Conservation (phyloP, 2,113 vertebrate species). For the Blennius ocellaris region DNA sequence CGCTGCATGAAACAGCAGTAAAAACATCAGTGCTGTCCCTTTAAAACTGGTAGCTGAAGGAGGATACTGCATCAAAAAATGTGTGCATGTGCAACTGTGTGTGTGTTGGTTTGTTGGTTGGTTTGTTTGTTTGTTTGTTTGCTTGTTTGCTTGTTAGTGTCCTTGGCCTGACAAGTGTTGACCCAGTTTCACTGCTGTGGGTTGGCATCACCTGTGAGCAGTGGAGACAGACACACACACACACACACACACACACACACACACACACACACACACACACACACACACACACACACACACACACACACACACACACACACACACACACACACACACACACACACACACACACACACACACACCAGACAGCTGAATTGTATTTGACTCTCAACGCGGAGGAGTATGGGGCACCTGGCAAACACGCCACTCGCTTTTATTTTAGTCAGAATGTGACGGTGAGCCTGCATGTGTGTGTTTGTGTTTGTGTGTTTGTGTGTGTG, state of each 20-base stretch:
- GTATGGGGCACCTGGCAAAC: slow-evolving; percentile 2
- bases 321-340: slow-evolving; percentile 28
- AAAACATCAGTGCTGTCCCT: no score
- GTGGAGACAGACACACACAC: slow-evolving; percentile 33
- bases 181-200: slow-evolving; percentile 38
- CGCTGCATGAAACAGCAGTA: no score
- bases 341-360: neutral
- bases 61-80: neutral
- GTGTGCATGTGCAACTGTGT: slow-evolving; percentile 5
- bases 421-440: slow-evolving; percentile 1
- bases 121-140: neutral
- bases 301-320: neutral
- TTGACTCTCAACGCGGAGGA: slow-evolving; percentile 8
- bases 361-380: slow-evolving; percentile 1
- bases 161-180: slow-evolving; percentile 20
- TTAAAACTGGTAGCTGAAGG: neutral
- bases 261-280: slow-evolving; percentile 28
- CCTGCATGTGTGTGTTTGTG: slow-evolving; percentile 4
- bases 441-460: neutral
- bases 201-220: slow-evolving; percentile 49
- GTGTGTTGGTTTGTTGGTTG: neutral
- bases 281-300: slow-evolving; percentile 34
- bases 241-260: neutral
- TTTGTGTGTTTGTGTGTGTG: slow-evolving; percentile 7
- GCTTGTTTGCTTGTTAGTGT: neutral